These are phyloP conservation scores for Nettapus auritus DNA, from an alignment of 2,113 vertebrate species.

Conservation along the genomic window DNA sequence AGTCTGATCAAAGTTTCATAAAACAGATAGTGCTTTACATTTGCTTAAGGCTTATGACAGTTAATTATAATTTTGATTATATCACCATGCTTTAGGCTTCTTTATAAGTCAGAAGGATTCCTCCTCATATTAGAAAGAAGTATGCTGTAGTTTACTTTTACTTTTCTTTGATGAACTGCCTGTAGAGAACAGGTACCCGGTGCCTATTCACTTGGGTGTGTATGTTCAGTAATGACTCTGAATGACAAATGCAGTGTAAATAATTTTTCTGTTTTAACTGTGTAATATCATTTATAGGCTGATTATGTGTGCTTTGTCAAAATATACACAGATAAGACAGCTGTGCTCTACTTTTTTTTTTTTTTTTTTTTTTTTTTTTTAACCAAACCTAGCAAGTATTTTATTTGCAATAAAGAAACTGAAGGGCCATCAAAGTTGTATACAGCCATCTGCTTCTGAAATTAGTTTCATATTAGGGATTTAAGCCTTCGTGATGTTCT, in stretches of 20 bases:
- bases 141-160: constrained; percentile 26
- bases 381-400: constrained; percentile 77
- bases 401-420: constrained; percentile 79
- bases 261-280: constrained; percentile 17
- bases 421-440: constrained; percentile 76
- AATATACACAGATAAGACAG: constrained; percentile 74
- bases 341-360: constrained; percentile 78
- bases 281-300: constrained; percentile 65
- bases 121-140: constrained; percentile 33
- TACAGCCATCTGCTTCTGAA: constrained; percentile 80
- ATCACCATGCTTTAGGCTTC: constrained; percentile 24
- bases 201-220: constrained; percentile 23
- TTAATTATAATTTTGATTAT: constrained; percentile 72
- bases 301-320: constrained; percentile 73
- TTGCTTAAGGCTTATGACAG: constrained; percentile 39
- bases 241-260: constrained; percentile 37
- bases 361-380: too few species aligned
- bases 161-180: constrained; percentile 40
- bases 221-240: constrained; percentile 62
- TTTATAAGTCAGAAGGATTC: constrained; percentile 43
- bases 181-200: background rate
- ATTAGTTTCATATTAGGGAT: constrained; percentile 74
- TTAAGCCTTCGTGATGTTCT: constrained; percentile 51
- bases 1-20: constrained; percentile 57
- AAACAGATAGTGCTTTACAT: constrained; percentile 56